phyloP scores from a whole-genome alignment of 1,140 invertebrate genomes.

The Lepidurus packardi region DNA sequence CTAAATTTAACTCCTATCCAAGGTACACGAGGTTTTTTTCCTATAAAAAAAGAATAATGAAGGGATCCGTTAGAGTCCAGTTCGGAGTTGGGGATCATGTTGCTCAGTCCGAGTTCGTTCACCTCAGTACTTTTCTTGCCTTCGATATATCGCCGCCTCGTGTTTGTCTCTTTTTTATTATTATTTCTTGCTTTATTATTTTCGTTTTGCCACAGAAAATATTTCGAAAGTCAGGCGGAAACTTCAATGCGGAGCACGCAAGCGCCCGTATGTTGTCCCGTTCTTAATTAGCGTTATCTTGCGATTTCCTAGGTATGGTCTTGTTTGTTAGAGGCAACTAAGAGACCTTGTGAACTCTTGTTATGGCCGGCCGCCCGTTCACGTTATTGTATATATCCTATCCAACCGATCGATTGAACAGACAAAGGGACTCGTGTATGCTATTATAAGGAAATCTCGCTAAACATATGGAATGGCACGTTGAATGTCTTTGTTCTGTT shows the following conservation, averaged over 20 bases:
- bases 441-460: too few relatives aligned
- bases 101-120: slow-evolving; percentile 21
- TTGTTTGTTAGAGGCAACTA: not conserved
- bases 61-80: not conserved
- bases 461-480: too few relatives aligned
- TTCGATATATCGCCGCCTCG: slow-evolving; percentile 25
- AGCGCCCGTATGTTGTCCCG: not conserved
- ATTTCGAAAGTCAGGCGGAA: not conserved
- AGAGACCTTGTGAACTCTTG: too few relatives aligned
- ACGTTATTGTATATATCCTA: too few relatives aligned
- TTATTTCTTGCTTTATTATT: slow-evolving; percentile 18
- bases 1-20: not conserved
- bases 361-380: too few relatives aligned
- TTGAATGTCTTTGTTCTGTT: too few relatives aligned
- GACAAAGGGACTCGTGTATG: too few relatives aligned
- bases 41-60: not conserved
- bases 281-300: not conserved
- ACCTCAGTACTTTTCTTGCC: not conserved
- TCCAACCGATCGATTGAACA: too few relatives aligned
- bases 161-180: slow-evolving; percentile 28
- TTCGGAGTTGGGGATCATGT: slow-evolving; percentile 23
- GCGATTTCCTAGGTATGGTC: not conserved
- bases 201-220: not conserved
- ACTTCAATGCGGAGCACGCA: not conserved
- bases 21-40: not conserved